A percentile compares a stretch with the other conserved stretches of the same genome.
phyloP scores from a whole-genome alignment of 2,113 vertebrate species.

The Actenoides lindsayi region DNA sequence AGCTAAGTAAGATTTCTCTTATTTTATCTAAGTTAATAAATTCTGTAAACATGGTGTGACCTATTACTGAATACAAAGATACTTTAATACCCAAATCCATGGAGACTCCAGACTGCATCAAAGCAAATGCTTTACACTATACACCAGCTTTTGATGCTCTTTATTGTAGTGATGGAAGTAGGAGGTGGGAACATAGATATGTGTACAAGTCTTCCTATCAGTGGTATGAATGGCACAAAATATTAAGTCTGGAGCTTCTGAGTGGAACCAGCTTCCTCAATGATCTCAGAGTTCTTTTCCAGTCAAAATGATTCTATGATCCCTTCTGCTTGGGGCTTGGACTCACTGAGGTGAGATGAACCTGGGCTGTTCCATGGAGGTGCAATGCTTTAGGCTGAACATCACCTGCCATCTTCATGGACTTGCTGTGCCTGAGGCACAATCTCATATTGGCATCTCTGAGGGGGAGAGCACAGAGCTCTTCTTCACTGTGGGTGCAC shows the following conservation, averaged over 20 bases:
- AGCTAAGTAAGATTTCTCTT: background rate
- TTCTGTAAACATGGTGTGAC: background rate
- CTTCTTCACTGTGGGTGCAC: background rate
- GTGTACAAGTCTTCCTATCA: background rate
- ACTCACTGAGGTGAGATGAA: background rate
- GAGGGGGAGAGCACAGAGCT: background rate
- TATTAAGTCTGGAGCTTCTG: background rate
- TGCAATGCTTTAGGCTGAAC: background rate
- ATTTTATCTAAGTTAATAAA: background rate
- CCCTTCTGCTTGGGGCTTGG: background rate
- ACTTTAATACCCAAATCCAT: background rate
- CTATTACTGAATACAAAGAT: background rate
- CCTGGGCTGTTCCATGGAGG: background rate
- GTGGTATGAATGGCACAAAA: background rate
- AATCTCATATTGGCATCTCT: background rate
- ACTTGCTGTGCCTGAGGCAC: background rate
- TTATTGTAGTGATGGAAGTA: background rate
- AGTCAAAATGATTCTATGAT: too few relatives aligned
- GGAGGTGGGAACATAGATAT: rapidly evolving
- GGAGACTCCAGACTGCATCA: background rate
- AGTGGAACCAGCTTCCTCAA: background rate
- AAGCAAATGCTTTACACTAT: background rate
- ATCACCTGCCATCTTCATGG: background rate
- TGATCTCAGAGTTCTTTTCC: too few relatives aligned
- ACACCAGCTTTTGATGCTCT: background rate